These are phyloP conservation scores for Smutsia gigantea DNA, from an alignment of 2,797 vertebrate species.

Conservation along the genomic window DNA sequence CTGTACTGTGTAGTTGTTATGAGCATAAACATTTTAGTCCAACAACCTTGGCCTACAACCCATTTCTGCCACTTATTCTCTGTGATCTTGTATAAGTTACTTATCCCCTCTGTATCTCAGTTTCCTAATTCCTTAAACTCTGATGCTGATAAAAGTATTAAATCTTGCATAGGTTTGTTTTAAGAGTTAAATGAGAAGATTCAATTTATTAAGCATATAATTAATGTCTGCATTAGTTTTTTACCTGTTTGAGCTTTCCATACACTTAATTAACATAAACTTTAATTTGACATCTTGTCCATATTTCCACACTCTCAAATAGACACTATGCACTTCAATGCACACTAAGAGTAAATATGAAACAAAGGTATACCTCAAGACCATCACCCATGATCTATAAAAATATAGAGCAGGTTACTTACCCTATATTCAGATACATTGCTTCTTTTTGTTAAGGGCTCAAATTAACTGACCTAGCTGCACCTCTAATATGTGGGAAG, in stretches of 20 bases:
- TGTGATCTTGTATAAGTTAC: not conserved
- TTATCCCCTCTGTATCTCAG: not conserved
- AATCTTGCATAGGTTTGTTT: not conserved
- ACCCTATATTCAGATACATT: not conserved
- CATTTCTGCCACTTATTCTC: not conserved
- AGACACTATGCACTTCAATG: not conserved
- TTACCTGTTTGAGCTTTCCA: not conserved
- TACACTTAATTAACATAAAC: not conserved
- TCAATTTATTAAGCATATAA: not conserved
- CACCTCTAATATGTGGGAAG: not conserved
- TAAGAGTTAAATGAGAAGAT: not conserved
- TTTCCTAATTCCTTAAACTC: constrained; percentile 12
- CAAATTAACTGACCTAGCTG: not conserved
- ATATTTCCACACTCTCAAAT: not conserved
- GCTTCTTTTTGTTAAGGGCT: not conserved
- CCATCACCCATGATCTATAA: not conserved
- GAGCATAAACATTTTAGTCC: not conserved
- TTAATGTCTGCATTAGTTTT: not conserved
- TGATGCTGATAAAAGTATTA: not conserved
- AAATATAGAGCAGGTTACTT: not conserved
- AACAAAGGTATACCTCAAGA: not conserved
- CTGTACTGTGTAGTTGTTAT: rapidly evolving
- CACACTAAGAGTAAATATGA: not conserved
- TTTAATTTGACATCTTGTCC: not conserved
- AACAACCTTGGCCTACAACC: not conserved